Base-by-base conservation (phyloP, 2,797 vertebrate species). In the Gymnothorax reevesii region DNA sequence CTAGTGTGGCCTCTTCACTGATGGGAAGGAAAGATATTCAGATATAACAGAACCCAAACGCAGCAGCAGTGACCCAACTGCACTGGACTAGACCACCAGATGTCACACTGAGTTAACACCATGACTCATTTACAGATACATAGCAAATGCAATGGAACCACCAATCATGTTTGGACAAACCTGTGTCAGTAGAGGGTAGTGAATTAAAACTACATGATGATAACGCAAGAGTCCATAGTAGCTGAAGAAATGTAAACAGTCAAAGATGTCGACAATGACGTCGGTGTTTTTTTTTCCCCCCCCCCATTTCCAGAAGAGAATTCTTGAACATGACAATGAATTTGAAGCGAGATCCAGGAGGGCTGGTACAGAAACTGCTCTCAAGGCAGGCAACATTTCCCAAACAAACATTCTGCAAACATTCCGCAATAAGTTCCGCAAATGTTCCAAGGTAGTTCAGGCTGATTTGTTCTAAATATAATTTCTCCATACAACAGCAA, bases 321-420 rank as follows among this genome's bases (percentile, higher is more conserved):
- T 69, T 69, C 7, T 7, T 25, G 25, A 9, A 71, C 66, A 7
- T 12, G 66, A 27, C 7, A 25, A 71, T 62, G 66, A 10, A 27
- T 3, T 10, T 49, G 27, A 17, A 17, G 22, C 8, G 22, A 83
- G 12, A 20, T 10, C 82, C 25, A 17, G 33, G 55, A 57, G 3
- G 25, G 15, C 52, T 3, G 7, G n/a, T 4, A 9, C 22, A 9
- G 57, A 10, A n/a, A 10, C 80, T 12, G 20, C 55, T 20, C 22
- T 54, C 17, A 27, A 13, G 57, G 79, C 17, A 25, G 82, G 52
- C 15, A 79, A 83, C 82, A 62, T 83, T 59, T 62, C 82, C 60
- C 82, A 83, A 59, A 83, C 82, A 83, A 59, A 83, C 75, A 20
- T 55, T 79, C n/a, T 22, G 27, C 82, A 83, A 83, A 83, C 73